Base-by-base conservation (phyloP, 2,797 vertebrate genomes). In the Acrossocheilus wenchowensis region DNA sequence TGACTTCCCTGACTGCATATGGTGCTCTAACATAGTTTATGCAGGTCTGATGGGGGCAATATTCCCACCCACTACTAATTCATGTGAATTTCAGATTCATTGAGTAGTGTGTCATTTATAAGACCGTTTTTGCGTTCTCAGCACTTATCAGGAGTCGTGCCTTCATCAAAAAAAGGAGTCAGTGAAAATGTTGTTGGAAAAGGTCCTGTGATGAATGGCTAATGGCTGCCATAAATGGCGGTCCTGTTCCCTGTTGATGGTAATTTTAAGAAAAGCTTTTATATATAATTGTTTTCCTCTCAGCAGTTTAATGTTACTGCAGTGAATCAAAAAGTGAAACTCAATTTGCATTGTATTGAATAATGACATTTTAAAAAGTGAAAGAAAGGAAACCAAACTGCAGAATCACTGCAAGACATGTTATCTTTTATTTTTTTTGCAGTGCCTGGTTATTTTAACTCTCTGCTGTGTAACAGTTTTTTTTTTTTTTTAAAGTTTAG, bases 21-120 rank as follows among this genome's bases (percentile, higher is more conserved):
- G n/a, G 9, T 60, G 19, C 36, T 45, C 14, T 39, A 39, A 23
- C 69, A 60, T 71, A 52, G 60, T 68, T 77, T 78, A 66, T 68
- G 43, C 45, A 8, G 39, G 83, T 45, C 77, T 10, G 39, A 71
- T 34, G 39, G 62, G 54, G 50, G 68, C 52, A 60, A 30, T 60
- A 52, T 62, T 39, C 72, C 5, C 26, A n/a, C 57, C 60, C 21
- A 48, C 57, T 43, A 62, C 72, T 71, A 79, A 79, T 54, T 85
- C 75, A 72, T 48, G 39, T 85, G 74, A 71, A 79, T 85, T 84
- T 88, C 83, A 81, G 48, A 82, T 81, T 77, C 68, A 85, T 87
- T 84, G 77, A 84, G 78, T 62, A 78, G 36, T 62, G 78, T 85
- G 36, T 82, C 45, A 66, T 81, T 89, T 85, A 71, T 71, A 48